A percentile compares a stretch with the other conserved stretches of the same genome.
phyloP scores from a whole-genome alignment of 2,113 vertebrate species.

The Gulo gulo region DNA sequence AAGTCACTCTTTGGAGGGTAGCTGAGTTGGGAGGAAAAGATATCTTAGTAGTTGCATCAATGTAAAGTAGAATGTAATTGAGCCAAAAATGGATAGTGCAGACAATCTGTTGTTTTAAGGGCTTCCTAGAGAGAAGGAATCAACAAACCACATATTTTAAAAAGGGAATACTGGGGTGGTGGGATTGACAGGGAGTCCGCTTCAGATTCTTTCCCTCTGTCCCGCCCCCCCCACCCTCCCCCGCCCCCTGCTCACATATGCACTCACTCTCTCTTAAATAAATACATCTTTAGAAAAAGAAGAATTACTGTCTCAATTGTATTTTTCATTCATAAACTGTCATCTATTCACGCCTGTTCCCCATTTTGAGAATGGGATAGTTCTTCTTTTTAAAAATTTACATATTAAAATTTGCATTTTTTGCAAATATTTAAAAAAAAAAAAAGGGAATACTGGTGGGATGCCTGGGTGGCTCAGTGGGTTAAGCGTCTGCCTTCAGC shows the following conservation, averaged over 20 bases:
- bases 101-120: background rate
- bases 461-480: no score
- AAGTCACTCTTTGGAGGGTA: background rate
- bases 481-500: no score
- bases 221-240: background rate
- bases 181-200: background rate
- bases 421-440: constrained; percentile 30
- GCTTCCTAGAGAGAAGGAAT: constrained; percentile 1
- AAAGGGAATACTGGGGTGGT: background rate
- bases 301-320: background rate
- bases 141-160: background rate
- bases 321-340: background rate
- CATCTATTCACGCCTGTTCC: background rate
- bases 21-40: background rate
- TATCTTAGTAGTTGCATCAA: background rate
- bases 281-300: background rate
- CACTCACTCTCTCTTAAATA: background rate
- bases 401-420: background rate
- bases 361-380: background rate
- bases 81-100: background rate
- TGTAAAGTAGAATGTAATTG: background rate
- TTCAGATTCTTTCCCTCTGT: background rate
- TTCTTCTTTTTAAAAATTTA: constrained; percentile 11
- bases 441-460: background rate
- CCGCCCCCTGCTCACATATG: background rate